Percentiles rank a stretch among this genome's conserved stretches.
Conservation (phyloP, 2,797 vertebrate species). For the Falco columbarius region DNA sequence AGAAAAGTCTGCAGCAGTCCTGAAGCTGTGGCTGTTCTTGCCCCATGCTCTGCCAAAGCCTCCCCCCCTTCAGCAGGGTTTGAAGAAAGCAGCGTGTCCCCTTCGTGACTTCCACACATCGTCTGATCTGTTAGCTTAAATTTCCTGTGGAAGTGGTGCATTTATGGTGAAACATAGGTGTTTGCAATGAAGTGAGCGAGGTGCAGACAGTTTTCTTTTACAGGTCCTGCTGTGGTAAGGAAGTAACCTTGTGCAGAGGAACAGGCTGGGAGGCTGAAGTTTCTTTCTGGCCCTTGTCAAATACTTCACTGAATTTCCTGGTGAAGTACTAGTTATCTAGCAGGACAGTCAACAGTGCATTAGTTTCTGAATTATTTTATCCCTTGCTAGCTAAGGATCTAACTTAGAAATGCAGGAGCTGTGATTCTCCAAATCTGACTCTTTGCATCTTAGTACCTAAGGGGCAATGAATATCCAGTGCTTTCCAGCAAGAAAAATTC, state of each 20-base stretch:
- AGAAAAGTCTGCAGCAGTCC: background rate
- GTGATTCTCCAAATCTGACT: background rate
- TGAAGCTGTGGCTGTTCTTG: background rate
- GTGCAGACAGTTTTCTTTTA: background rate
- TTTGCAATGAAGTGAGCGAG: background rate
- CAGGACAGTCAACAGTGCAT: background rate
- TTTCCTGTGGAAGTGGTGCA: background rate
- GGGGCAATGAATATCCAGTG: background rate
- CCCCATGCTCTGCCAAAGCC: background rate
- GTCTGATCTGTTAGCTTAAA: background rate
- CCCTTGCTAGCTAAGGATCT: background rate
- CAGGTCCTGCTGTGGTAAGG: background rate
- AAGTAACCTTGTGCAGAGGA: background rate
- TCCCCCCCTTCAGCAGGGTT: background rate
- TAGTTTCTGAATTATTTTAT: background rate
- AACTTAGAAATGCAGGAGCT: background rate
- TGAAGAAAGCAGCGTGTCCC: background rate
- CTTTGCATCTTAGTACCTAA: background rate
- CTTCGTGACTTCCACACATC: background rate
- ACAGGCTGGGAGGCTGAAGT: background rate
- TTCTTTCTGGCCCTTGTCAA: background rate
- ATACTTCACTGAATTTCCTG: background rate
- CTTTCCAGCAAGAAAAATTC: background rate
- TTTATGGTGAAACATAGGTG: background rate
- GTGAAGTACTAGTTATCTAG: background rate